Conservation (phyloP, 2,888 invertebrate genomes). For the Drosophila mimetica region DNA sequence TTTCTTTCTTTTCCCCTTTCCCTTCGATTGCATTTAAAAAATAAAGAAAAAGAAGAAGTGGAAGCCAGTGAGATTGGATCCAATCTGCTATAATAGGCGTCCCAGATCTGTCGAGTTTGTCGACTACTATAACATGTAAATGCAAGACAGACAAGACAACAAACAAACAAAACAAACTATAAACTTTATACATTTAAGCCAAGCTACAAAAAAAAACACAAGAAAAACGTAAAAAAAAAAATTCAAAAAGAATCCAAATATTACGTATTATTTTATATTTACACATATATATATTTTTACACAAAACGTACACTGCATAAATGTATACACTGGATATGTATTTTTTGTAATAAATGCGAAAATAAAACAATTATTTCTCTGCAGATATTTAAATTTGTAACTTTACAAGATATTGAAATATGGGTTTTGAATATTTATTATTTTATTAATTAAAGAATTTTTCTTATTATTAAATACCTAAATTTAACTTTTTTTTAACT, state of each 20-base stretch:
- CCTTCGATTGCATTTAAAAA: constrained; percentile 60
- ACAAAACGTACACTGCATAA: constrained; percentile 65
- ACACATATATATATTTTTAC: constrained; percentile 69
- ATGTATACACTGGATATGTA: constrained; percentile 64
- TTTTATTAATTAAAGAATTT: no score
- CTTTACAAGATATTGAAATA: no score
- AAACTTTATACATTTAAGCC: constrained; percentile 25
- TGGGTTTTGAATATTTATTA: no score
- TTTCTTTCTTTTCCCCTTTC: constrained; percentile 60
- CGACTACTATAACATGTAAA: constrained; percentile 83
- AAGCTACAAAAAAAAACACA: constrained; percentile 22
- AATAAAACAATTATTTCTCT: constrained; percentile 15
- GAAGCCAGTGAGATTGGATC: constrained; percentile 84
- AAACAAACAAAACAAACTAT: constrained; percentile 17
- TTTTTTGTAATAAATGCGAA: constrained; percentile 70
- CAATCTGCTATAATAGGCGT: constrained; percentile 82
- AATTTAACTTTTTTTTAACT: no score
- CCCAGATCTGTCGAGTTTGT: constrained; percentile 83
- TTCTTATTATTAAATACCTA: no score
- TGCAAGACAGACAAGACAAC: constrained; percentile 27
- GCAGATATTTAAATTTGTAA: no score
- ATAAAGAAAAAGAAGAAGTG: constrained; percentile 82
- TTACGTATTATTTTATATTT: constrained; percentile 67
- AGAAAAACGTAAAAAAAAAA: constrained; percentile 22
- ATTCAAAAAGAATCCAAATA: constrained; percentile 25